Evolutionary conservation across 2,888 invertebrate genomes (phyloP), one percentile per base, ranked within the genome.

Genomic region (Epinotia demarniana): DNA sequence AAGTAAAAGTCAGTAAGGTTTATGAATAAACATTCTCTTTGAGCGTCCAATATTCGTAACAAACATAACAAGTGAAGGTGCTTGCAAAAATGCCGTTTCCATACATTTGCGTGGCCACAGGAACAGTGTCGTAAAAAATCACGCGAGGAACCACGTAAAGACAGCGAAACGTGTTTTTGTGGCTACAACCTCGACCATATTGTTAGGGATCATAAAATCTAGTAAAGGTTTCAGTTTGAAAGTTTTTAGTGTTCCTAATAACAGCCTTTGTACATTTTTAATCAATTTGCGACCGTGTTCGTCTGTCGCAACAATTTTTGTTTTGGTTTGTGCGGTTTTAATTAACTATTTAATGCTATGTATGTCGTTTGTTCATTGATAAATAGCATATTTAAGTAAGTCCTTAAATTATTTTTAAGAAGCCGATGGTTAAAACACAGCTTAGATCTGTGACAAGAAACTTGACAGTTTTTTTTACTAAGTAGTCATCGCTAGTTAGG

Each of bases 41-140:
- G 2, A 46, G 12, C 13, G 13, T 4, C 13, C 13, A 46, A 46
- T 46, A 46, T 46, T 46, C 13, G 13, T 46, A 46, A 64, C 53
- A 66, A 53, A 18, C 53, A 49, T 53, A 53, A 66, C 27, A 23
- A n/a, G 16, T 27, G 3, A 61, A 9, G 61, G 39, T 39, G 9
- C 33, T 61, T 61, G n/a, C n/a, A 1, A 8, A 13, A 3, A 64
- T 58, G 72, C 33, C 64, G 33, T 68, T 62, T 73, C 73, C 27
- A 73, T 67, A 16, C 39, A 67, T 73, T 55, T 62, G 33, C 61
- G 33, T 61, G 55, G 33, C 43, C 39, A 39, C 12, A 66, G 49
- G 53, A 13, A 23, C 13, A 18, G 16, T 60, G 64, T 71, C 75
- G 70, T 75, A 75, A 75, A 68, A 72, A 75, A 71, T 75, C 70